phyloP scores from a whole-genome alignment of 2,113 vertebrate genomes.

The Alligator mississippiensis region DNA sequence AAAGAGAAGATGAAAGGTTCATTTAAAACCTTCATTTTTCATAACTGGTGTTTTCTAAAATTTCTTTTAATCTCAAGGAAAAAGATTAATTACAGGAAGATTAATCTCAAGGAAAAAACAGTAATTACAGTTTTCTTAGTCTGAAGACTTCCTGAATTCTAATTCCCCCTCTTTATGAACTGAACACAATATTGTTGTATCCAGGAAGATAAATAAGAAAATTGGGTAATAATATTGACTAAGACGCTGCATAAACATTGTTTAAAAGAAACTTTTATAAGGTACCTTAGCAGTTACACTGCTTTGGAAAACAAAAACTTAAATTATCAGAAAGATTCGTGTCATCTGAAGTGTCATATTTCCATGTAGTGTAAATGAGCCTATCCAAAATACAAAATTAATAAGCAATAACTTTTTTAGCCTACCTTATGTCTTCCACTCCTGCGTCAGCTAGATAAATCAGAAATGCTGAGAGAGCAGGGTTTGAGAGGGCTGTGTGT shows the following conservation, averaged over 20 bases:
- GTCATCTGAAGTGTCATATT: not conserved
- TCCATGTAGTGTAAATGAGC: not conserved
- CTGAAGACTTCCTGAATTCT: not conserved
- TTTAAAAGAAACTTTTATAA: not conserved
- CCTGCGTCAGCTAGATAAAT: not conserved
- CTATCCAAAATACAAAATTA: not conserved
- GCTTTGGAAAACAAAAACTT: not conserved
- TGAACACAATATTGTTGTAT: not conserved
- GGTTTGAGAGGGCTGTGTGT: not conserved
- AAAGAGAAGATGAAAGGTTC: not conserved
- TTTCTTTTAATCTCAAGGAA: not conserved
- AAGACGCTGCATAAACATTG: not conserved
- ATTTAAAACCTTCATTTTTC: not conserved
- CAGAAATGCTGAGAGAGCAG: not conserved
- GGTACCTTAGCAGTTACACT: not conserved
- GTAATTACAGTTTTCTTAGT: not conserved
- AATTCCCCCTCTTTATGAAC: not conserved
- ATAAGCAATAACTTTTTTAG: not conserved
- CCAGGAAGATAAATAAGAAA: not conserved
- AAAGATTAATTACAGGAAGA: too few relatives aligned
- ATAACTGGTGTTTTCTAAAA: not conserved
- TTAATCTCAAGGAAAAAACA: too few relatives aligned
- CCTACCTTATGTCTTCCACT: not conserved
- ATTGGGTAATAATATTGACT: not conserved
- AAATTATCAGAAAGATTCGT: not conserved